These are phyloP conservation scores for Schizopygopsis pylzovi DNA, from an alignment of 2,797 vertebrate genomes.

Conservation along the genomic window DNA sequence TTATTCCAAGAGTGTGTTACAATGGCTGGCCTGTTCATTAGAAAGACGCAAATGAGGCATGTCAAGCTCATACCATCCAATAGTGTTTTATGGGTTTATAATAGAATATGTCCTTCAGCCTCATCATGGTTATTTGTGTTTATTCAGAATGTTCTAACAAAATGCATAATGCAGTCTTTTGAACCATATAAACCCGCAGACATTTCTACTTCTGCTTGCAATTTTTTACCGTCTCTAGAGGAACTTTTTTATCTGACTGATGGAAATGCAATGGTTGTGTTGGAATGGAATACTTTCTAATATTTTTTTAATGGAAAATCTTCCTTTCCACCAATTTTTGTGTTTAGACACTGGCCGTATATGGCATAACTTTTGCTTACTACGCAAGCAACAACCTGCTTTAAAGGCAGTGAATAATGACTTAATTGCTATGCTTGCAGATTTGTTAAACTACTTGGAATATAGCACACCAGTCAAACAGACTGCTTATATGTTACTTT, in stretches of 20 bases:
- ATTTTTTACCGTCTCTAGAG: not conserved
- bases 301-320: not conserved
- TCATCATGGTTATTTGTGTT: not conserved
- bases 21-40: not conserved
- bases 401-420: not conserved
- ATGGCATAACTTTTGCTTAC: not conserved
- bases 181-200: not conserved
- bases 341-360: not conserved
- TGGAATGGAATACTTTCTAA: not conserved
- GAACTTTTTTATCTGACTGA: not conserved
- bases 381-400: no score
- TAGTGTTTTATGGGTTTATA: not conserved
- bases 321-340: not conserved
- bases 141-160: conserved; percentile 7
- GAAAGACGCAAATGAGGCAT: conserved; percentile 1
- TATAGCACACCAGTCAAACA: not conserved
- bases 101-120: not conserved
- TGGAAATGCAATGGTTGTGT: not conserved
- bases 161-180: not conserved
- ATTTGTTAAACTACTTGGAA: no score
- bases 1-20: conserved; percentile 31
- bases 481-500: not conserved
- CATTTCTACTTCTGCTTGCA: not conserved
- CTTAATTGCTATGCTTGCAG: not conserved
- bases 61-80: conserved; percentile 2